Evolutionary conservation across 2,888 invertebrate genomes (phyloP), one percentile per base, ranked within the genome.

Genomic region (Periphyllus acericola): DNA sequence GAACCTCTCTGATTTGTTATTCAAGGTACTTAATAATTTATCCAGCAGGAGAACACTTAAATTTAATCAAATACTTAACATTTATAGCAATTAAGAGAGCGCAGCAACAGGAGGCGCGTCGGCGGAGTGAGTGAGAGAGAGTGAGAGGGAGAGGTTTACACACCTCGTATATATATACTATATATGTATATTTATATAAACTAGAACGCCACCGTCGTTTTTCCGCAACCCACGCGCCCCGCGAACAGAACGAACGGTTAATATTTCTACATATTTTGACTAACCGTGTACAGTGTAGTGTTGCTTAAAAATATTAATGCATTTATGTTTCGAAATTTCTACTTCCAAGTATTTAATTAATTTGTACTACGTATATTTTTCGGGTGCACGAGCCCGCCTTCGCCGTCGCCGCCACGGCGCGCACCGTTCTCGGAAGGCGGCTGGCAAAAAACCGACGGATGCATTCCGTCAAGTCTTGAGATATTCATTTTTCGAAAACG

Each of bases 21-120:
- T 75, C 75, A 46, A 84, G 83, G 83, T 84, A 75, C 46, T 84
- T 46, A 75, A 84, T 66, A 76, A 84, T 84, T 84, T 76, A 84
- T 76, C 75, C 83, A 29, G 29, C 75, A 75, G 83, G 32, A 84
- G 75, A 84, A 84, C 83, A 40, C 66, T 84, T 66, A 40, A 76
- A 84, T 84, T 84, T 76, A 84, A 84, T 84, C 83, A 84, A 84
- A 84, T 66, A 40, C 83, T 66, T 75, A 75, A 34, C 60, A 40
- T 84, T 75, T 84, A 66, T 55, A 74, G 83, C 83, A 84, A 84
- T 84, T 84, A 84, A 84, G 75, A 66, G 40, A 32, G 32, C 83
- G 29, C 32, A 74, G 83, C 83, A 83, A 83, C 83, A 83, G 83
- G 83, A 83, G 83, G 72, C 17, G 17, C 32, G 68, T 5, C 14